phyloP scores from a whole-genome alignment of 2,888 invertebrate species.

The Chouioia cunea region DNA sequence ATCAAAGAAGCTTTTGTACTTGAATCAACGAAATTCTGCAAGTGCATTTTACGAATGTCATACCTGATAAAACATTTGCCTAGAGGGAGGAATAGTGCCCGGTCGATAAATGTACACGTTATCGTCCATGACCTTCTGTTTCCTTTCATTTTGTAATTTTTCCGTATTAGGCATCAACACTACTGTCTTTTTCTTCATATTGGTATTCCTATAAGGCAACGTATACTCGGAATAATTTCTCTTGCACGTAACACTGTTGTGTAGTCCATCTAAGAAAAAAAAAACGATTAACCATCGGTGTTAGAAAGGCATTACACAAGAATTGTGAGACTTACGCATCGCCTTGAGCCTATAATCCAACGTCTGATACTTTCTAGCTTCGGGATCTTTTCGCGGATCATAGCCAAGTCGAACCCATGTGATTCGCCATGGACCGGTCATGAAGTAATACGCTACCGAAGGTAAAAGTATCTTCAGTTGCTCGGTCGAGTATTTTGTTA shows the following conservation, averaged over 20 bases:
- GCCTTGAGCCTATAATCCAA: conserved; percentile 84
- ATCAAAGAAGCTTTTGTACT: conserved; percentile 3
- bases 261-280: conserved; percentile 68
- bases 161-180: conserved; percentile 61
- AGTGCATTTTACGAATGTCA: not conserved
- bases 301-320: conserved; percentile 3
- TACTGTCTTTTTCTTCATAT: conserved; percentile 66
- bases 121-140: conserved; percentile 67
- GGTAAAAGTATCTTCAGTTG: conserved; percentile 85
- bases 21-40: not conserved
- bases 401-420: conserved; percentile 93
- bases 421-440: conserved; percentile 92
- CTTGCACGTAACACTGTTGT: conserved; percentile 70
- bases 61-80: conserved; percentile 93
- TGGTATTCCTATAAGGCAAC: conserved; percentile 68
- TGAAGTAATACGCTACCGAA: conserved; percentile 85
- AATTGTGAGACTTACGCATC: conserved; percentile 69
- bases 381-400: conserved; percentile 87
- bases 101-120: conserved; percentile 76
- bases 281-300: conserved; percentile 5
- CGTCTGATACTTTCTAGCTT: conserved; percentile 87
- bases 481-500: conserved; percentile 74
- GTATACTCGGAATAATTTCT: conserved; percentile 69
- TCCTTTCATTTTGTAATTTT: conserved; percentile 54
- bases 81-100: conserved; percentile 81